Base-by-base conservation (phyloP, 2,113 vertebrate species). In the Callipepla squamata region DNA sequence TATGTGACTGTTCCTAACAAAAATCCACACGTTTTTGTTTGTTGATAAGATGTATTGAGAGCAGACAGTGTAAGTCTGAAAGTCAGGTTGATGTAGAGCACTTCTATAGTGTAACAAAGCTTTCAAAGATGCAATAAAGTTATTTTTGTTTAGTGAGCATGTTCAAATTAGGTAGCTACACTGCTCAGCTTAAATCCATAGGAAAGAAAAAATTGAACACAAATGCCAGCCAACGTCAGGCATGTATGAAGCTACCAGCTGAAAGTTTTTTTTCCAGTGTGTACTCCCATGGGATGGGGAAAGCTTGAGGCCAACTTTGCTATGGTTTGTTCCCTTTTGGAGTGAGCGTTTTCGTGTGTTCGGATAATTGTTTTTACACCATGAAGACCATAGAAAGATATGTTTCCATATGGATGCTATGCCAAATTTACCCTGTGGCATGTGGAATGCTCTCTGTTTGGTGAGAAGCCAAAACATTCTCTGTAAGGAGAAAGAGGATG, bases 401-500 rank as follows among this genome's bases (percentile, higher is more conserved):
- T 90, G 57, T 92, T 91, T 93, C 57, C 87, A 80, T 91, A 80
- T 87, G 85, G 85, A 65, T 82, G 48, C 68, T 92, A 34, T 55
- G 84, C 86, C 4, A 26, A 67, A 92, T 92, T 93, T 94, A 70
- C 62, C 66, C 86, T 12, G 45, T 74, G 93, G 89, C 5, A 38
- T 86, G 66, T 93, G 75, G 70, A 89, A 80, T 66, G 69, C 70
- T 91, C 74, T 78, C 57, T 59, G 45, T 81, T 62, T 95, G 93
- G 78, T 86, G 22, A 75, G 40, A 78, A 87, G 45, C 89, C 92
- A 94, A 61, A 91, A 38, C 68, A 84, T 91, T 96, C 95, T 95
- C 95, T 96, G 95, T 91, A 96, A 97, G 90, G 94, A 67, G 97
- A 94, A 97, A 96, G 96, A 94, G 90, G 65, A 91, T 96, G 92